phyloP scores from a whole-genome alignment of 2,113 vertebrate genomes.

The Gopherus evgoodei region DNA sequence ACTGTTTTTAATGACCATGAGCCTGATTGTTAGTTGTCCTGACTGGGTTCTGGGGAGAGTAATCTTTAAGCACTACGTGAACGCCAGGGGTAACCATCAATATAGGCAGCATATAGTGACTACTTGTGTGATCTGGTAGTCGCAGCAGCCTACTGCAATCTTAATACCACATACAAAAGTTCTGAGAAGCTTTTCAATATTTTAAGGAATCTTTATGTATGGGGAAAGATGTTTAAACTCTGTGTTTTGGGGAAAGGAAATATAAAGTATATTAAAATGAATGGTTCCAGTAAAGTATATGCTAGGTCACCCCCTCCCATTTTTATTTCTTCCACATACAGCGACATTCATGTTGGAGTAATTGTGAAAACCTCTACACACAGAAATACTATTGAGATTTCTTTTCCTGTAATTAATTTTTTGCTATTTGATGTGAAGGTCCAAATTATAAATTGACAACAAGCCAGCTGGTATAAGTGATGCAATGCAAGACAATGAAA shows the following conservation, averaged over 20 bases:
- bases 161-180: background rate
- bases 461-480: constrained; percentile 76
- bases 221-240: background rate
- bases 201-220: background rate
- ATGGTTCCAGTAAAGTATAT: constrained; percentile 13
- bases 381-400: constrained; percentile 64
- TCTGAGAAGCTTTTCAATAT: background rate
- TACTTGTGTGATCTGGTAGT: background rate
- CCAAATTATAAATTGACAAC: constrained; percentile 77
- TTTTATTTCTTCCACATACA: constrained; percentile 61
- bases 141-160: background rate
- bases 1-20: background rate
- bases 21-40: background rate
- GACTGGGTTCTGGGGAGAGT: background rate
- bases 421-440: constrained; percentile 76
- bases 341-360: constrained; percentile 60
- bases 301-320: background rate
- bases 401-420: constrained; percentile 78
- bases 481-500: constrained; percentile 75
- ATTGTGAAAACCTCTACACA: constrained; percentile 65
- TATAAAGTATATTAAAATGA: background rate
- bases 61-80: background rate
- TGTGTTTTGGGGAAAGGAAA: background rate
- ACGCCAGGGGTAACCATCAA: background rate
- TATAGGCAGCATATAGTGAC: background rate